Evolutionary conservation across 2,113 vertebrate genomes (phyloP).

Genomic region (Lophotis ruficrista): DNA sequence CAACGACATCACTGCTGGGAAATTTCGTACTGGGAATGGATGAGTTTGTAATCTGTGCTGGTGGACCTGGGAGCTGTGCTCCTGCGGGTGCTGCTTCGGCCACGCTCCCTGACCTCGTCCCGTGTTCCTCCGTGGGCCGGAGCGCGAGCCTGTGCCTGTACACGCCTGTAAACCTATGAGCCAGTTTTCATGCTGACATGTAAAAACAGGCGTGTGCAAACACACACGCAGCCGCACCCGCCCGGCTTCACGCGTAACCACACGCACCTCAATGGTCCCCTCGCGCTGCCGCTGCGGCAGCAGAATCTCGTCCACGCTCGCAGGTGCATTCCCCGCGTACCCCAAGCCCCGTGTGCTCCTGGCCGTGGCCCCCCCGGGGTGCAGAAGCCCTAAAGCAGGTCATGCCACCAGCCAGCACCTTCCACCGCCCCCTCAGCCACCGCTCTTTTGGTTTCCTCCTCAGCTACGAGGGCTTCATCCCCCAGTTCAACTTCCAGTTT

Average conservation of each 20-base stretch:
- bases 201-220: rapidly evolving
- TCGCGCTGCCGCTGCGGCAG: rapidly evolving
- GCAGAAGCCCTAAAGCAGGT: background rate
- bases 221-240: background rate
- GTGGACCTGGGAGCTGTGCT: rapidly evolving
- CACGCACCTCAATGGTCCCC: rapidly evolving
- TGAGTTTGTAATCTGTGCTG: background rate
- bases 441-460: background rate
- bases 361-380: rapidly evolving
- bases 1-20: background rate
- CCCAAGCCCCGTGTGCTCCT: rapidly evolving
- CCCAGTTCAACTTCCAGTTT: background rate
- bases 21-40: background rate
- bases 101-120: background rate
- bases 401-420: rapidly evolving
- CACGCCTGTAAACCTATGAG: rapidly evolving
- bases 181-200: background rate
- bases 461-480: background rate
- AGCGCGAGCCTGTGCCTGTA: background rate
- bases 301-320: rapidly evolving
- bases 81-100: background rate
- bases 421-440: rapidly evolving
- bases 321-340: rapidly evolving
- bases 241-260: background rate
- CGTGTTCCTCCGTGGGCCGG: rapidly evolving